Evolutionary conservation across 2,888 invertebrate species (phyloP).

Genomic region (Leptothorax acervorum): DNA sequence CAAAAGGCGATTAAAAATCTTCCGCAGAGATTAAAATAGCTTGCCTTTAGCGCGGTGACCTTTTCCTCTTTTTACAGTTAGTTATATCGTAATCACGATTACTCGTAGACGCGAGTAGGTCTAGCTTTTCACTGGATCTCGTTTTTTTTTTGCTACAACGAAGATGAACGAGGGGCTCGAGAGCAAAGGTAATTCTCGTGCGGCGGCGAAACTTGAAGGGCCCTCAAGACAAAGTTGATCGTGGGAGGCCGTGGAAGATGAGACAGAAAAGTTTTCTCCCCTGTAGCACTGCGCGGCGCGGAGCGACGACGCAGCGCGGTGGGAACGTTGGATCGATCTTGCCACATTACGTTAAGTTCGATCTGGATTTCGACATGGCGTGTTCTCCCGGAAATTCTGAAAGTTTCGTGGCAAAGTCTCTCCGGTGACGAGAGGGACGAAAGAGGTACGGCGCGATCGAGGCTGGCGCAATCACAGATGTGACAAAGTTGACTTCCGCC

Average conservation of each 20-base stretch:
- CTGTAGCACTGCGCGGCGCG: neutral
- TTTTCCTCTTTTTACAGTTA: neutral
- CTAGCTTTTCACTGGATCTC: neutral
- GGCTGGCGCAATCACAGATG: conserved; percentile 40
- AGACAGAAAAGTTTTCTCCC: conserved; percentile 57
- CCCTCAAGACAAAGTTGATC: conserved; percentile 64
- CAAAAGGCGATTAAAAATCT: neutral
- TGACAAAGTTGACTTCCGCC: conserved; percentile 37
- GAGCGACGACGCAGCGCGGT: neutral
- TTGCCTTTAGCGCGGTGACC: neutral
- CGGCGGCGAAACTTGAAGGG: conserved; percentile 60
- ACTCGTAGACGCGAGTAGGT: neutral
- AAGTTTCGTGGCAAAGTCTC: conserved; percentile 54
- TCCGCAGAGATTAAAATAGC: neutral
- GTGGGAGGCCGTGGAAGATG: conserved; percentile 42
- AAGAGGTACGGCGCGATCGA: conserved; percentile 1
- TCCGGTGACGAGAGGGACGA: conserved; percentile 14
- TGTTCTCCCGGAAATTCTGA: conserved; percentile 53
- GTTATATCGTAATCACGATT: conserved; percentile 26
- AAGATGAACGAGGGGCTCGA: conserved; percentile 57
- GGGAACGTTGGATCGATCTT: conserved; percentile 52
- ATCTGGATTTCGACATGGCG: conserved; percentile 54
- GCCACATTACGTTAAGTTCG: conserved; percentile 47
- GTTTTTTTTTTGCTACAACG: conserved; percentile 9
- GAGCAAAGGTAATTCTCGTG: conserved; percentile 69